A percentile compares a stretch with the other conserved stretches of the same genome.
These are phyloP conservation scores for Ochotona curzoniae DNA, from an alignment of 2,113 vertebrate genomes.

Conservation along the genomic window DNA sequence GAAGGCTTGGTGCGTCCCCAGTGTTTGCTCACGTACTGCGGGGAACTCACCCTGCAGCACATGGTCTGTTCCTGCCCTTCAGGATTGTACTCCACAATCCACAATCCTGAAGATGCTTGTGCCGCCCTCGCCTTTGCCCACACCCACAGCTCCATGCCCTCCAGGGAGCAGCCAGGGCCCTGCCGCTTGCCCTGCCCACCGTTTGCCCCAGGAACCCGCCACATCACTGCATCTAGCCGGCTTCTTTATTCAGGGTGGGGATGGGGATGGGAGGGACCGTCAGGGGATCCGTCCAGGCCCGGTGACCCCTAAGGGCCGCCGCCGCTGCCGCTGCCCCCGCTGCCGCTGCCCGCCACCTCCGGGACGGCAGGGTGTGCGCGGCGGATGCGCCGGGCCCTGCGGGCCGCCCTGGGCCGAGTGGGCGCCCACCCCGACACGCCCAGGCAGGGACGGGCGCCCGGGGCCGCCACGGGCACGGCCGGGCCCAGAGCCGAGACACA, in stretches of 20 bases:
- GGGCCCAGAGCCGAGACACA: conserved; percentile 89
- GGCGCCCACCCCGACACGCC: conserved; percentile 5
- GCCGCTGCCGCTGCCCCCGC: conserved; percentile 66
- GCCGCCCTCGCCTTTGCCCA: no score
- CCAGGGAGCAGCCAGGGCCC: no score
- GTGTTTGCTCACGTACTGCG: no score
- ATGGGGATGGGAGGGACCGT: not conserved
- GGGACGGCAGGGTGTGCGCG: not conserved
- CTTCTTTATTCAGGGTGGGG: conserved; percentile 57
- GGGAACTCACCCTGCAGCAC: no score
- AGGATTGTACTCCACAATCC: no score
- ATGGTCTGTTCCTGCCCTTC: no score
- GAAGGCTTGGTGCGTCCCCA: no score
- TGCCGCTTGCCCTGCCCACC: not conserved
- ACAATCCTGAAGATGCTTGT: no score
- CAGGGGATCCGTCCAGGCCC: not conserved
- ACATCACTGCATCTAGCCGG: not conserved
- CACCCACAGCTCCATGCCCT: no score
- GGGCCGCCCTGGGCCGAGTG: not conserved
- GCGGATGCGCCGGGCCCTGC: not conserved
- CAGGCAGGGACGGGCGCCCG: conserved; percentile 55
- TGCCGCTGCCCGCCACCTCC: conserved; percentile 33
- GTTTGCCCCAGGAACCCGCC: conserved; percentile 20
- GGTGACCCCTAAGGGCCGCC: conserved; percentile 51
- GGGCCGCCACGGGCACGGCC: conserved; percentile 79